Evolutionary conservation across 2,113 vertebrate genomes (phyloP).

Genomic region (Microtus ochrogaster): DNA sequence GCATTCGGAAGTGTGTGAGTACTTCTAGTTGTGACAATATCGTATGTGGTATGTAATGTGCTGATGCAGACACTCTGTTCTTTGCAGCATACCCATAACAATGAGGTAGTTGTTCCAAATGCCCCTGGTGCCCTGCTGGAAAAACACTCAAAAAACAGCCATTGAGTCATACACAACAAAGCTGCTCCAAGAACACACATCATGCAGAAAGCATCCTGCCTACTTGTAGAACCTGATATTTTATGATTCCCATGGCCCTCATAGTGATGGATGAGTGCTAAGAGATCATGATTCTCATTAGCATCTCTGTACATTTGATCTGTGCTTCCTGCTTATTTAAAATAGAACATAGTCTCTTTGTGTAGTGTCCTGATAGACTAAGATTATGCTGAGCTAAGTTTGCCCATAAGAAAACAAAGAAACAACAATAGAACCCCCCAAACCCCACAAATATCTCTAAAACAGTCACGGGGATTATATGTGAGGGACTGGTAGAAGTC

Average conservation of each 20-base stretch:
- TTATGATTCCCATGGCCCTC: background rate
- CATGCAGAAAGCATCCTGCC: background rate
- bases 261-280: conserved; percentile 1
- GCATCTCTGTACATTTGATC: background rate
- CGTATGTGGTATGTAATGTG: background rate
- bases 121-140: background rate
- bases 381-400: conserved; percentile 39
- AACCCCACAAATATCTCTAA: background rate
- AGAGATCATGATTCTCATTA: conserved; percentile 11
- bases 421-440: no score
- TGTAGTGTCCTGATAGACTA: background rate
- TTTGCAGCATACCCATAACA: background rate
- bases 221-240: background rate
- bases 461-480: conserved; percentile 60
- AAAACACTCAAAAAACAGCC: background rate
- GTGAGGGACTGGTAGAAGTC: background rate
- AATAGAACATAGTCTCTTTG: background rate
- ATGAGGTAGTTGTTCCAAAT: background rate
- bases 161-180: background rate
- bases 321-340: background rate
- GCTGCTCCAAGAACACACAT: conserved; percentile 16
- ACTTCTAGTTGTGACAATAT: background rate
- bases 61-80: background rate
- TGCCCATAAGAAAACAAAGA: background rate
- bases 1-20: background rate